A percentile compares a stretch with the other conserved stretches of the same genome.
Evolutionary conservation across 2,797 vertebrate genomes (phyloP).

Genomic region (Rhyacichthys aspro): DNA sequence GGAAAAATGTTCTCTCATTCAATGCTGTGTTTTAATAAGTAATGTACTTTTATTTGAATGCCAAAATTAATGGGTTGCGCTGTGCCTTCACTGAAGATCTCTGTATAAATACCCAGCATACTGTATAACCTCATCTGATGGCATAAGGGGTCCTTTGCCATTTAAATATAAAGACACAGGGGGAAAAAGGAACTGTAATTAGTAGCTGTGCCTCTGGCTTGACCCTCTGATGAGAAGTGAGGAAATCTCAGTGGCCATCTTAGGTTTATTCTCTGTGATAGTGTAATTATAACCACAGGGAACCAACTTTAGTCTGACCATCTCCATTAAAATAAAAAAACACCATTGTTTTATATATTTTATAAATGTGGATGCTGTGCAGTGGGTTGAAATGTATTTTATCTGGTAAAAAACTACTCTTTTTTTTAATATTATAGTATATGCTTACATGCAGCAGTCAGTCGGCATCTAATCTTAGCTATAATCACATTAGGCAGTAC

Average conservation of each 20-base stretch:
- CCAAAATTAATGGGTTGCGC: constrained; percentile 51
- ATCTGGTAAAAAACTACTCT: constrained; percentile 2
- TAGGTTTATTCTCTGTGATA: constrained; percentile 44
- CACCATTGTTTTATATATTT: constrained; percentile 7
- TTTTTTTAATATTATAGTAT: constrained; percentile 16
- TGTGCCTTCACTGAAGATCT: constrained; percentile 46
- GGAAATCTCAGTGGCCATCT: constrained; percentile 42
- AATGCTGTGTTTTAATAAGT: constrained; percentile 54
- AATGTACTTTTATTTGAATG: constrained; percentile 56
- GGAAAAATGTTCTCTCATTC: constrained; percentile 51
- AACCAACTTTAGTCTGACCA: constrained; percentile 31
- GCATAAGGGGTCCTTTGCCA: constrained; percentile 19
- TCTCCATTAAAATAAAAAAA: constrained; percentile 25
- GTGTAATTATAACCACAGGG: constrained; percentile 51
- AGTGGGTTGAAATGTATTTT: neutral
- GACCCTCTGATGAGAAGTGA: constrained; percentile 55
- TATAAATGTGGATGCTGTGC: neutral
- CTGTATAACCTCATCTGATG: constrained; percentile 39
- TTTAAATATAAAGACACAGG: constrained; percentile 56
- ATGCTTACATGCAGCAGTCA: constrained; percentile 16
- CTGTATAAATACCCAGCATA: constrained; percentile 44
- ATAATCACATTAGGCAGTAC: constrained; percentile 22
- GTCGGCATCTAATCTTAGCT: constrained; percentile 19
- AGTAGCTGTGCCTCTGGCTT: constrained; percentile 52
- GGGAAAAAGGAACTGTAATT: constrained; percentile 51